Conservation (phyloP, 2,888 invertebrate genomes). For the Suillia variegata region DNA sequence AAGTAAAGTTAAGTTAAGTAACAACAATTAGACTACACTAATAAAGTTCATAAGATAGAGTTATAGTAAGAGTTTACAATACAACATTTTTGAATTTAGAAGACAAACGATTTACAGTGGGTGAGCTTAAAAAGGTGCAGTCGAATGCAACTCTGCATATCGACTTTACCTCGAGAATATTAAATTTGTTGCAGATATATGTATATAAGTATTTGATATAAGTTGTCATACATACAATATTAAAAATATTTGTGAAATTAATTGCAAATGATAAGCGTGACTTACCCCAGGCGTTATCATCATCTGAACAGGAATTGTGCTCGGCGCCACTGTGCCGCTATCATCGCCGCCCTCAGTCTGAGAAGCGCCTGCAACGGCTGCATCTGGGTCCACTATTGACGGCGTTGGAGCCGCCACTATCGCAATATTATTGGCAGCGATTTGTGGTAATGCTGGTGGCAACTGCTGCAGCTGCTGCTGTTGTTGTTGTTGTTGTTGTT, state of each 20-base stretch:
- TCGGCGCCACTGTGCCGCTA: slow-evolving; percentile 35
- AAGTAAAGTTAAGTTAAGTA: neutral
- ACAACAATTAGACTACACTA: neutral
- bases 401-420: slow-evolving; percentile 11
- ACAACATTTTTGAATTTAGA: no score
- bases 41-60: no score
- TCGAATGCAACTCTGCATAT: no score
- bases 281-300: slow-evolving; percentile 62
- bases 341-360: slow-evolving; percentile 39
- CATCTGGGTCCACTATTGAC: slow-evolving; percentile 19
- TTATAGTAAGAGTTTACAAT: no score
- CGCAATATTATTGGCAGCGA: slow-evolving; percentile 8
- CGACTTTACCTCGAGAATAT: no score
- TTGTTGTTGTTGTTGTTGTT: slow-evolving; percentile 35
- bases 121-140: no score
- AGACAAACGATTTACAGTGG: no score
- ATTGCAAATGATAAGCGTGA: no score
- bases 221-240: no score
- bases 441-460: slow-evolving; percentile 8
- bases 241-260: no score
- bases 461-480: slow-evolving; percentile 22
- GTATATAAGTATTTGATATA: neutral
- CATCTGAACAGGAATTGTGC: slow-evolving; percentile 57
- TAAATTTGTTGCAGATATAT: neutral
- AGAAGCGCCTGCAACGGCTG: slow-evolving; percentile 25